Base-by-base conservation (phyloP, 1,140 invertebrate genomes). In the Penaeus chinensis region DNA sequence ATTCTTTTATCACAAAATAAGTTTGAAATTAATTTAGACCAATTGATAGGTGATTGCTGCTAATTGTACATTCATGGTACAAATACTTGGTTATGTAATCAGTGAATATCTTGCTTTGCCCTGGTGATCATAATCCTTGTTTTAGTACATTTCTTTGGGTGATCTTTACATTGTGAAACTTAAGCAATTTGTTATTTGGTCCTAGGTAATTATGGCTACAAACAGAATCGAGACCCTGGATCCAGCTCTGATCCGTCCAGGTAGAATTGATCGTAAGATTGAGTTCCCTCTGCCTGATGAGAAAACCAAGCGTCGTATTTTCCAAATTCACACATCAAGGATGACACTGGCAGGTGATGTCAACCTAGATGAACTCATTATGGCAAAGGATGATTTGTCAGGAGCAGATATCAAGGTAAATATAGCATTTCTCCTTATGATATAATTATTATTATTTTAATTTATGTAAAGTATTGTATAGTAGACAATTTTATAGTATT, bases 241-340 rank as follows among this genome's bases (percentile, higher is more conserved):
- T 94, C 99, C 99, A 65, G 99, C 99, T 65, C 93, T 99, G 4
- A 99, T 99, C 92, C 95, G 99, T 91, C 99, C 99, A 27, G 99
- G 99, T 78, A 95, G 99, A 92, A 99, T 99, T 91, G 99, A 99
- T 93, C 94, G 99, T 78, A 99, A 99, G 93, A 99, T 99, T 90
- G 99, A 99, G 93, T 99, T 99, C 92, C 99, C 99, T 10, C 93
- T 99, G 77, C 99, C 99, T 0, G 99, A 99, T 94, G 99, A 99
- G 92, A 99, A 99, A 92, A 99, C 99, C 0, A 99, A 99, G 92
- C 94, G 97, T 87, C 94, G 99, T 90, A 99, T 99, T 90, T 99
- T 99, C 92, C 97, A 96, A 88, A 99, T 99, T 91, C 99, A 99
- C 92, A 99, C 99, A 0, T 97, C 96, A 19, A 95, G 97, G 88